phyloP scores from a whole-genome alignment of 92 coral and sea anemone genomes.

The Porites lobata region DNA sequence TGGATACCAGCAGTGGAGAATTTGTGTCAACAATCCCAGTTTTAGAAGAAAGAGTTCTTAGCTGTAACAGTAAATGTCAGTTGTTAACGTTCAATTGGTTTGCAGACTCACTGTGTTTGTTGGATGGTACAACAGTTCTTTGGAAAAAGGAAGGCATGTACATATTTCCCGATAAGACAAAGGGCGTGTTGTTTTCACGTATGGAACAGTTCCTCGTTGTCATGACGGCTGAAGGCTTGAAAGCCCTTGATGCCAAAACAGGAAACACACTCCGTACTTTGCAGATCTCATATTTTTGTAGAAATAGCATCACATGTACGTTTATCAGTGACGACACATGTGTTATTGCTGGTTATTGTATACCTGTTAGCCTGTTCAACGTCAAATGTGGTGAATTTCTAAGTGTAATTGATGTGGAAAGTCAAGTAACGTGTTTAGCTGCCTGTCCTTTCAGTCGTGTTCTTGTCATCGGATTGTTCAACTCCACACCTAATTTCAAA shows the following conservation, averaged over 20 bases:
- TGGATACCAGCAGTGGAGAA: neutral
- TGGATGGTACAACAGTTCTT: neutral
- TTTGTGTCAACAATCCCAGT: neutral
- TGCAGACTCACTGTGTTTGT: neutral
- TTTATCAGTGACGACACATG: slow-evolving; percentile 29
- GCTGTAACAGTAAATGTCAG: slow-evolving; percentile 29
- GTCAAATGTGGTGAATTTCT: slow-evolving; percentile 10
- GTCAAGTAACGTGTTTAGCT: neutral
- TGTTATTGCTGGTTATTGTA: neutral
- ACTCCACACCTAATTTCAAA: neutral
- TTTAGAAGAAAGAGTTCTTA: neutral
- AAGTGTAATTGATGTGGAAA: neutral
- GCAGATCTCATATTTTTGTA: no score
- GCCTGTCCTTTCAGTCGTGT: slow-evolving; percentile 9
- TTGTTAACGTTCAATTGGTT: neutral
- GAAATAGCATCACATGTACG: neutral
- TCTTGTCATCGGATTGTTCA: neutral
- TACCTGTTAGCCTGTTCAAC: neutral
- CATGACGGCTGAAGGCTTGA: no score
- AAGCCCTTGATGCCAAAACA: neutral
- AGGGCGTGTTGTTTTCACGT: slow-evolving; percentile 15
- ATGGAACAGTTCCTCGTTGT: neutral
- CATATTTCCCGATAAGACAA: no score
- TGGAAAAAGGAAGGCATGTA: neutral
- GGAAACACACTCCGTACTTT: no score